Conservation (phyloP, 2,888 invertebrate species). For the Carterocephalus palaemon region DNA sequence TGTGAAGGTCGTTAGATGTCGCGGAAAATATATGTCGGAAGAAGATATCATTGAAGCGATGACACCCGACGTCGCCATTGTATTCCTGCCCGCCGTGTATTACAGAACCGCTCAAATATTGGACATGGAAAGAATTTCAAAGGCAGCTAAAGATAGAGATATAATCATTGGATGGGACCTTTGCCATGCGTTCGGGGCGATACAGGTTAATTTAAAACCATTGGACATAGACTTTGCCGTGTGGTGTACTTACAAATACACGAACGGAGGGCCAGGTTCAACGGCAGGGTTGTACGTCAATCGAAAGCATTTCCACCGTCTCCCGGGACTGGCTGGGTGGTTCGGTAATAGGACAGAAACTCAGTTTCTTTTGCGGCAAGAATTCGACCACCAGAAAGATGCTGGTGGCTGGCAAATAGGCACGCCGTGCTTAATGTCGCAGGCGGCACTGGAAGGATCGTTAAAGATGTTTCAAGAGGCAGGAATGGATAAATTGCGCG, state of each 20-base stretch:
- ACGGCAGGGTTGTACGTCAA: constrained; percentile 57
- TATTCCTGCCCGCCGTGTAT: constrained; percentile 54
- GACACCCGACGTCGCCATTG: constrained; percentile 57
- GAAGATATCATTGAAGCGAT: constrained; percentile 58
- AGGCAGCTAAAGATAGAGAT: constrained; percentile 49
- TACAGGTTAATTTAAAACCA: constrained; percentile 54
- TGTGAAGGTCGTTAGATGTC: constrained; percentile 55
- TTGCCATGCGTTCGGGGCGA: constrained; percentile 56
- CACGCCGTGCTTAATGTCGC: constrained; percentile 53
- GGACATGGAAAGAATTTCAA: constrained; percentile 55
- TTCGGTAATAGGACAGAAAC: constrained; percentile 56
- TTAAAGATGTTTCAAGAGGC: constrained; percentile 55
- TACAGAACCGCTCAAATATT: constrained; percentile 61
- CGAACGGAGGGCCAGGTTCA: constrained; percentile 65
- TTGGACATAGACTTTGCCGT: constrained; percentile 63
- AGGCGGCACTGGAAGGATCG: constrained; percentile 60
- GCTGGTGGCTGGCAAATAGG: constrained; percentile 65
- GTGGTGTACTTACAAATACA: constrained; percentile 69
- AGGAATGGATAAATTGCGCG: constrained; percentile 52
- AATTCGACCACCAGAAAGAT: constrained; percentile 59
- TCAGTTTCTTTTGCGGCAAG: constrained; percentile 53
- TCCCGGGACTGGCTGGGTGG: constrained; percentile 63
- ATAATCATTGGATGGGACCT: constrained; percentile 66
- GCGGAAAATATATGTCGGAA: constrained; percentile 49
- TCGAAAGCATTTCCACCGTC: constrained; percentile 50